Conservation (phyloP, 2,797 vertebrate genomes). For the Eulemur rubriventer region DNA sequence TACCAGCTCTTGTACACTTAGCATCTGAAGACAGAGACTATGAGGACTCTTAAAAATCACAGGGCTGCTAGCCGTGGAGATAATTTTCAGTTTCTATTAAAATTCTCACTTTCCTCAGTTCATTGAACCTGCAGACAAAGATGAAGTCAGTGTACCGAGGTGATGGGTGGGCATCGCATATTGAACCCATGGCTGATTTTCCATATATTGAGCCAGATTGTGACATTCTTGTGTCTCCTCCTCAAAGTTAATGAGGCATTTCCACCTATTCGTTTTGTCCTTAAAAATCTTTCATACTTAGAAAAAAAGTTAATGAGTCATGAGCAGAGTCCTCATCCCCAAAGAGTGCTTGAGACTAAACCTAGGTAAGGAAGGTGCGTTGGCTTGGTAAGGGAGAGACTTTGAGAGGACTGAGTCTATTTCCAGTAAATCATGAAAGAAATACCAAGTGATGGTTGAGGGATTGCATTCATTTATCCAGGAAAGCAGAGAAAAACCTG, state of each 20-base stretch:
- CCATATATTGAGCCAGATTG: conserved; percentile 13
- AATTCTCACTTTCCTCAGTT: conserved; percentile 9
- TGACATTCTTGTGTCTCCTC: not conserved
- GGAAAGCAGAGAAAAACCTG: not conserved
- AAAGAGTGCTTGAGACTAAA: not conserved
- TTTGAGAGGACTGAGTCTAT: not conserved
- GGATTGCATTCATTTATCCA: not conserved
- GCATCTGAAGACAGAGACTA: not conserved
- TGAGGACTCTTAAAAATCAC: not conserved
- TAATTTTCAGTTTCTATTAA: conserved; percentile 23
- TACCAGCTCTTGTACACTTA: not conserved
- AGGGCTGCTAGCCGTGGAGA: not conserved
- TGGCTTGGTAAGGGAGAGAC: not conserved
- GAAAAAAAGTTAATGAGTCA: conserved; percentile 19
- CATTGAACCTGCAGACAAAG: conserved; percentile 9
- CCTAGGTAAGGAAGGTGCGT: not conserved
- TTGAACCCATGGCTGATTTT: not conserved
- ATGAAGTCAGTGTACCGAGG: not conserved
- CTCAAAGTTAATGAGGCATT: conserved; percentile 36
- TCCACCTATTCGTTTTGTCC: conserved; percentile 26
- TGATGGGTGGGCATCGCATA: not conserved
- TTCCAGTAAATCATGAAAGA: conserved; percentile 9
- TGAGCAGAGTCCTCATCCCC: not conserved
- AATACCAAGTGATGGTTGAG: not conserved
- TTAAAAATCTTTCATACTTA: conserved; percentile 31